A percentile compares a stretch with the other conserved stretches of the same genome.
Conservation (phyloP, 2,888 invertebrate species). For the Drosophila algonquin region DNA sequence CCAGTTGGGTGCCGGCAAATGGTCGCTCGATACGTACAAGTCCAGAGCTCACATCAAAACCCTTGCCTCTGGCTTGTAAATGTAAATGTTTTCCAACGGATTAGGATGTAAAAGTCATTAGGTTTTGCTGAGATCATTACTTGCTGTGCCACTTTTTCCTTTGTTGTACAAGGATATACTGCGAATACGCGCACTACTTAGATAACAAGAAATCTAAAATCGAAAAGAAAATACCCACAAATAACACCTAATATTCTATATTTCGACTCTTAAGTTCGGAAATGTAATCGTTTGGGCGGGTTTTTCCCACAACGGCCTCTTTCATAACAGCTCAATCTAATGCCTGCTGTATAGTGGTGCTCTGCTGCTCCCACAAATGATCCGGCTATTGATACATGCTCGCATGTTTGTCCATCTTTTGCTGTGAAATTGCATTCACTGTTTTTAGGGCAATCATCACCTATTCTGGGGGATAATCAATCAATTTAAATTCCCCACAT, state of each 20-base stretch:
- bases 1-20: constrained; percentile 49
- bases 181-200: too few species aligned
- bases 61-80: constrained; percentile 3
- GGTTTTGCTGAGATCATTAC: constrained; percentile 33
- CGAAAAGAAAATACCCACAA: too few species aligned
- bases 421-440: not conserved
- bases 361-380: too few species aligned
- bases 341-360: too few species aligned
- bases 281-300: too few species aligned
- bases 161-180: not conserved
- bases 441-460: constrained; percentile 3
- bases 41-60: constrained; percentile 9
- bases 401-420: not conserved
- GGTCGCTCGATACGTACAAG: constrained; percentile 43
- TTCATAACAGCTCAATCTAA: too few species aligned
- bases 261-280: too few species aligned
- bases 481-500: constrained; percentile 62
- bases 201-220: too few species aligned
- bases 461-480: constrained; percentile 43
- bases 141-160: not conserved
- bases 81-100: constrained; percentile 22
- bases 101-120: constrained; percentile 59
- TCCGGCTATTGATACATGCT: too few species aligned
- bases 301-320: too few species aligned
- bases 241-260: too few species aligned